Percentiles rank a stretch among this genome's conserved stretches.
These are phyloP conservation scores for Coregonus sp. DNA, from an alignment of 2,797 vertebrate species.

Conservation along the genomic window DNA sequence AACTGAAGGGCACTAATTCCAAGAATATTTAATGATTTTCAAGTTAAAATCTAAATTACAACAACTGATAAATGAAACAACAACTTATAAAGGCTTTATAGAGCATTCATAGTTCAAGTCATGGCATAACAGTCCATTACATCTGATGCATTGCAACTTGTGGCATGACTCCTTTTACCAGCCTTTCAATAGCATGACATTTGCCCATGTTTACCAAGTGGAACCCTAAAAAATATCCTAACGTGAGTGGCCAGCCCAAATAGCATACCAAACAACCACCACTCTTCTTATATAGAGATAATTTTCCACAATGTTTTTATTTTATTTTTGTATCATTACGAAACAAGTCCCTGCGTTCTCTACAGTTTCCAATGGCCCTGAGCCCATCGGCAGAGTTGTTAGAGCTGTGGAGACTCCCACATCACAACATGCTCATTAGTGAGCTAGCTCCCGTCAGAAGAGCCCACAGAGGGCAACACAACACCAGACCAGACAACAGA, in stretches of 20 bases:
- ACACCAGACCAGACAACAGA: conserved; percentile 36
- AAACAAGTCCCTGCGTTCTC: conserved; percentile 5
- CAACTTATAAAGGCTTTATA: neutral
- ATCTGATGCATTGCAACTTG: neutral
- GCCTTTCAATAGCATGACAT: neutral
- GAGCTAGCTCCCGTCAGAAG: conserved; percentile 18
- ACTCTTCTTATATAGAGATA: conserved; percentile 15
- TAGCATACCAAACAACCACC: conserved; percentile 20
- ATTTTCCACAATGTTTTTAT: too few species aligned
- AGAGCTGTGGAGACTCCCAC: conserved; percentile 15
- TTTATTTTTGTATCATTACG: neutral
- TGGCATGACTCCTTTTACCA: too few species aligned
- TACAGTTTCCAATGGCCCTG: conserved; percentile 7
- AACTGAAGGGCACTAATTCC: neutral
- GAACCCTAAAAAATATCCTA: neutral
- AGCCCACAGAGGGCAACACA: conserved; percentile 31
- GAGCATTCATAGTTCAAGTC: neutral
- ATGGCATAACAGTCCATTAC: neutral
- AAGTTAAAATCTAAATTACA: neutral
- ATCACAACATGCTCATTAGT: conserved; percentile 45
- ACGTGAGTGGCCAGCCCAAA: neutral
- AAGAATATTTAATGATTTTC: neutral
- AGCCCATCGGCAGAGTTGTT: conserved; percentile 9
- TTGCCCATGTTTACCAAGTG: neutral
- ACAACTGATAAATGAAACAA: neutral